Evolutionary conservation across 1,140 invertebrate genomes (phyloP), one percentile per base, ranked within the genome.

Genomic region (Platyura marginata): DNA sequence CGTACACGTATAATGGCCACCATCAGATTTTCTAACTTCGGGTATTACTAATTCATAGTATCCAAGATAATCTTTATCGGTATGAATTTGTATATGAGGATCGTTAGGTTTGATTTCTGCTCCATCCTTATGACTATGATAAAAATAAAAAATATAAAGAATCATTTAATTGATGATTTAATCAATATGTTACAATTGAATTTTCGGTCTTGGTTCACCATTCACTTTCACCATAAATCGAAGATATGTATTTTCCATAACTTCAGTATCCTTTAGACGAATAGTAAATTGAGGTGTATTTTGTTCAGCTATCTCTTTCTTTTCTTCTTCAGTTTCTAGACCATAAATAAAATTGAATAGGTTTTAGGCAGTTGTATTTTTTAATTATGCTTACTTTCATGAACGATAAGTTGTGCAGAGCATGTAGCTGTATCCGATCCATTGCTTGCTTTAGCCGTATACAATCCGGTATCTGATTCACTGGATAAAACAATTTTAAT

Each of bases 21-120:
- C 82, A 63, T 98, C 93, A 11, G 67, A 54, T 20, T 71, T 70
- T 41, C 69, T 74, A 0, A 93, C 86, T 47, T 90, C 75, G 1
- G 76, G 71, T 47, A 98, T 91, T 2, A 93, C 74, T 19, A 99
- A 52, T 59, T 93, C 86, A 65, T 89, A 94, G 51, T 80, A 89
- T 33, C 90, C 90, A 21, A 74, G 75, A 13, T 84, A 81, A 5
- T 81, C 76, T 48, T 74, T 81, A 43, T 77, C 83, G 23, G 70
- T 72, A 41, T 81, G 64, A 19, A 89, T 75, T 47, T 77, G 74
- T 13, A 91, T 68, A 10, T 83, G 72, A 10, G 81, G 74, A 40
- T 77, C 70, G 8, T 70, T 67, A 33, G 72, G 65, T 2, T 68
- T 69, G 40, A 95, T 77, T 49, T 77, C 69, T 32, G 73, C 67